These are phyloP conservation scores for Herminia tarsipennalis DNA, from an alignment of 2,888 invertebrate species.

Conservation along the genomic window DNA sequence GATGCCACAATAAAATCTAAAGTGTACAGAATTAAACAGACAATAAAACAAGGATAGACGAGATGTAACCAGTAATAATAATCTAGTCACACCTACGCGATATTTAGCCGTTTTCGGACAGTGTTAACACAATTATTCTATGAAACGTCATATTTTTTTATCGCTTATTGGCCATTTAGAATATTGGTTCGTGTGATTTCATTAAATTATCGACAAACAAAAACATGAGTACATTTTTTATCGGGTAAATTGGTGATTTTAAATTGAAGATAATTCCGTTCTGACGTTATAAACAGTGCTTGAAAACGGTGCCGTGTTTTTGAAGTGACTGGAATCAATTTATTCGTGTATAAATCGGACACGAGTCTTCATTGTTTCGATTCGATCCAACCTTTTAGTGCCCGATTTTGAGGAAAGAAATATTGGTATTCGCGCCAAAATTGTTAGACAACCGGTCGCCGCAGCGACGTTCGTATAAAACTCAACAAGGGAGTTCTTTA, in stretches of 20 bases:
- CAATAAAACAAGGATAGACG: conserved; percentile 59
- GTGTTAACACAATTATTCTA: conserved; percentile 4
- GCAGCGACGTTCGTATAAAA: neutral
- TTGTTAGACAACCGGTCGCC: conserved; percentile 26
- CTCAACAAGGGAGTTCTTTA: conserved; percentile 15
- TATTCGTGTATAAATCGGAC: neutral
- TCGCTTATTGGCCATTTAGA: neutral
- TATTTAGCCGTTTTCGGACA: conserved; percentile 5
- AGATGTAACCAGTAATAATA: conserved; percentile 59
- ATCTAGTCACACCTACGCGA: conserved; percentile 30
- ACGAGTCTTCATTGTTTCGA: neutral
- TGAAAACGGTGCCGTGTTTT: no score
- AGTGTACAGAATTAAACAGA: conserved; percentile 70
- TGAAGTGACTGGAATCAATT: no score
- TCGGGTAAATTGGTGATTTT: neutral
- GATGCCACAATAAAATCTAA: conserved; percentile 73
- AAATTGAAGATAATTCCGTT: no score
- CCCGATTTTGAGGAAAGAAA: conserved; percentile 6
- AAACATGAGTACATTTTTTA: no score
- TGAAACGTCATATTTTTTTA: neutral
- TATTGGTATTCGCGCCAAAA: conserved; percentile 22
- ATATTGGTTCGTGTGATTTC: no score
- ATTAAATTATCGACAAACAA: no score
- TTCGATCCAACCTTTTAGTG: neutral
- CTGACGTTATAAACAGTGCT: no score